Base-by-base conservation (phyloP, 2,888 invertebrate genomes). In the Caenorhabditis sinica region DNA sequence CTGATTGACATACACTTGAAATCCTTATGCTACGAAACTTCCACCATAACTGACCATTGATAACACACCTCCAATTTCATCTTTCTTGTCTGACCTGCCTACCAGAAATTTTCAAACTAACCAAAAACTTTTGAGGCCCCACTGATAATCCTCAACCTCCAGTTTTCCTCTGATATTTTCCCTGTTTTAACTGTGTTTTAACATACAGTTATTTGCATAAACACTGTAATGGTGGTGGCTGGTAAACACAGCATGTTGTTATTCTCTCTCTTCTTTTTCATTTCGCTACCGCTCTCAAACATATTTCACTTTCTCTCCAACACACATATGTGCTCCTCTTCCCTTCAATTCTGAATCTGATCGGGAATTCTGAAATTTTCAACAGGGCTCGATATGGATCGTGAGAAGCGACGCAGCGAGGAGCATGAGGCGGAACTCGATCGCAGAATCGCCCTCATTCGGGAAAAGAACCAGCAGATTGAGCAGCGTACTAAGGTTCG, bases 391-490 rank as follows among this genome's bases (percentile, higher is more conserved):
- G 76, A 80, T 80, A 85, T 85, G 84, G 81, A 85, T 81, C 84
- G 84, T 76, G 81, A 85, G 30, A 85, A 85, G 73, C 84, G 84
- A 77, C 81, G 82, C 36, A 82, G 86, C 61, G 83, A 83, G 40
- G 89, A 88, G 72, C 87, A 88, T 63, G 89, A 89, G 51, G 83
- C 72, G 36, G 87, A 88, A 75, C 83, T 89, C 73, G 89, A 89
- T 74, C 86, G 85, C 71, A 88, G 87, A 80, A 89, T 89, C 82
- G 89, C 89, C 63, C 86, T 87, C 79, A 89, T 89, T 73, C 82
- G 89, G 86, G 88, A 88, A 87, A 88, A 87, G 69, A 89, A 89
- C 86, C 86, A 73, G 72, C 86, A 88, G 73, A 87, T 88, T 80
- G 87, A 87, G 75, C 85, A 88, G 72, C 82, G 88, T 53, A 82